Evolutionary conservation across 64 coral and sea anemone genomes (phyloP).

Genomic region (Actinia equina): DNA sequence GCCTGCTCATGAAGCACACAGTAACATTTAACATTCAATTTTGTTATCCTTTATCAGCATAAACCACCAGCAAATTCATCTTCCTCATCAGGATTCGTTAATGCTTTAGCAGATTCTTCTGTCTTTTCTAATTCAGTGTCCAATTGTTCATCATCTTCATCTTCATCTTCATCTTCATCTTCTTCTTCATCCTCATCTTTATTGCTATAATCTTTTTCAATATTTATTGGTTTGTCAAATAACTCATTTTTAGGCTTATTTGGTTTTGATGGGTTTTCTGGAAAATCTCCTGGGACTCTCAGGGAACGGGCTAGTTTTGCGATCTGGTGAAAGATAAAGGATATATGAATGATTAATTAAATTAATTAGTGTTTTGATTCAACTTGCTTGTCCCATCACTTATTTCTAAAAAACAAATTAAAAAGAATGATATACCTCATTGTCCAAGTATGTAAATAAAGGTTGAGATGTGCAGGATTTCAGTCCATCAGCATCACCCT

Average conservation of each 20-base stretch:
- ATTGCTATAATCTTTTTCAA: not conserved
- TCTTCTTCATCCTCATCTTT: not conserved
- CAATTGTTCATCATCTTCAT: not conserved
- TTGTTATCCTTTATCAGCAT: not conserved
- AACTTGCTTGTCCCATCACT: no score
- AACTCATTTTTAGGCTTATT: not conserved
- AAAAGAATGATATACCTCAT: conserved; percentile 64
- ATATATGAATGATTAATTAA: not conserved
- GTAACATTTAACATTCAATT: not conserved
- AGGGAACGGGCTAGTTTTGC: conserved; percentile 57
- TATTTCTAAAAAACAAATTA: no score
- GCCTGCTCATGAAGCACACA: no score
- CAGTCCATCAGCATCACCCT: conserved; percentile 74
- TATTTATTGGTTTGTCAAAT: not conserved
- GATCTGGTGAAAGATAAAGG: conserved; percentile 23
- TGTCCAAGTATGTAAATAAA: conserved; percentile 89
- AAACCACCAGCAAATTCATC: conserved; percentile 44
- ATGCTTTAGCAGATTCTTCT: conserved; percentile 11
- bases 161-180: not conserved
- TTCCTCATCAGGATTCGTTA: conserved; percentile 10
- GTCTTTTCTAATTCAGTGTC: conserved; percentile 1
- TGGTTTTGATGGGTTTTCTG: conserved; percentile 16
- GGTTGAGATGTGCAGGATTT: conserved; percentile 70
- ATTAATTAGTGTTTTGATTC: no score
- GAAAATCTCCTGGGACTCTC: conserved; percentile 48